Evolutionary conservation across 2,797 vertebrate genomes (phyloP).

Genomic region (Ciconia nigra): DNA sequence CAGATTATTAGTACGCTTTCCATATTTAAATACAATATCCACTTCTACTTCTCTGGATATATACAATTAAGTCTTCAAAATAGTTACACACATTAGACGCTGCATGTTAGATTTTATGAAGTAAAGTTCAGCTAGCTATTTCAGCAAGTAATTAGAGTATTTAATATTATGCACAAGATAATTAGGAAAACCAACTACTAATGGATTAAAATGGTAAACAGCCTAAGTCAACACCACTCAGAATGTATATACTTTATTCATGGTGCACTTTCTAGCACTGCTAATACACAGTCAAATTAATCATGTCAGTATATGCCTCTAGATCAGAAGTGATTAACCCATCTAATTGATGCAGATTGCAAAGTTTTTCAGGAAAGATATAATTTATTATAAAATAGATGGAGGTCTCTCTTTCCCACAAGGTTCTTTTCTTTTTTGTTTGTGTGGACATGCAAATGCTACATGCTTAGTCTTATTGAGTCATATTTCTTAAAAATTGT

Average conservation of each 20-base stretch:
- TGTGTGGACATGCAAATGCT: neutral
- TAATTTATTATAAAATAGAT: neutral
- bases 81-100: neutral
- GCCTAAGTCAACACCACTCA: slow-evolving; percentile 20
- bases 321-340: slow-evolving; percentile 19
- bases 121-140: slow-evolving; percentile 13
- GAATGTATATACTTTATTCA: neutral
- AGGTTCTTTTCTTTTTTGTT: neutral
- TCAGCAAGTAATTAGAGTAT: slow-evolving; percentile 35
- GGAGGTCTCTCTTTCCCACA: neutral
- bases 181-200: slow-evolving; percentile 46
- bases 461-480: neutral
- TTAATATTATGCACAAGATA: slow-evolving; percentile 54
- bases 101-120: slow-evolving; percentile 22
- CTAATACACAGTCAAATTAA: slow-evolving; percentile 3
- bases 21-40: slow-evolving; percentile 8
- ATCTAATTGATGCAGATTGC: slow-evolving; percentile 1
- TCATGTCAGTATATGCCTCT: neutral
- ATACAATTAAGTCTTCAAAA: neutral
- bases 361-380: slow-evolving; percentile 5
- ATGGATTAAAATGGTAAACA: slow-evolving; percentile 54
- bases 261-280: neutral
- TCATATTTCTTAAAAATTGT: neutral
- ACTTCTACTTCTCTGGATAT: neutral
- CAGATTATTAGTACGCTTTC: neutral